phyloP scores from a whole-genome alignment of 1,140 invertebrate genomes.

The Bombus waltoni region DNA sequence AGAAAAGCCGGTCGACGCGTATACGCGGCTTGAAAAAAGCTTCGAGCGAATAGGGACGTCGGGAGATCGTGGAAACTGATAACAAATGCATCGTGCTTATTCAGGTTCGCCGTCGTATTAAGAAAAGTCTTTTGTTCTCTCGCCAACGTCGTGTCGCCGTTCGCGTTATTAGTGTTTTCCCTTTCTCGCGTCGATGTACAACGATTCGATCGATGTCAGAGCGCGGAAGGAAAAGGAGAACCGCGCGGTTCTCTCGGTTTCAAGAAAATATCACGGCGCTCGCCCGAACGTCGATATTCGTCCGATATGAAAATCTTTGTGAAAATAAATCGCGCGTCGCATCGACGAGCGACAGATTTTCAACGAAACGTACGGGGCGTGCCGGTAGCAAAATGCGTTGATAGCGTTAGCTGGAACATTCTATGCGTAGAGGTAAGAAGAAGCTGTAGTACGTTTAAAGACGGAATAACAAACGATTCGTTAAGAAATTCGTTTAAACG shows the following conservation, averaged over 20 bases:
- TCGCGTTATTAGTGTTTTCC: slow-evolving; percentile 1
- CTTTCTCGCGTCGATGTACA: neutral
- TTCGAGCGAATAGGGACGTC: neutral
- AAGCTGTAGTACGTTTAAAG: too few species aligned
- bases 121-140: neutral
- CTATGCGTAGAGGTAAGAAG: too few species aligned
- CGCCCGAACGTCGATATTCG: too few species aligned
- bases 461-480: too few species aligned
- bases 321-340: too few species aligned
- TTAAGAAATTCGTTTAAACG: too few species aligned
- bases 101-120: neutral
- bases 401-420: too few species aligned
- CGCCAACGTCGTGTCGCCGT: neutral
- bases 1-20: neutral
- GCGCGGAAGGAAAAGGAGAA: neutral
- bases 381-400: too few species aligned
- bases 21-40: neutral
- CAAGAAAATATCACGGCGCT: neutral
- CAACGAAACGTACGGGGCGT: too few species aligned
- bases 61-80: neutral
- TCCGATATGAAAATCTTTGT: too few species aligned
- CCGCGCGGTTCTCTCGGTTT: too few species aligned
- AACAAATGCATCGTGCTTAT: neutral
- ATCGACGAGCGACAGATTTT: too few species aligned
- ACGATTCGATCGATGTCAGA: neutral